Base-by-base conservation (phyloP, 2,113 vertebrate genomes). In the Pygoscelis antarcticus region DNA sequence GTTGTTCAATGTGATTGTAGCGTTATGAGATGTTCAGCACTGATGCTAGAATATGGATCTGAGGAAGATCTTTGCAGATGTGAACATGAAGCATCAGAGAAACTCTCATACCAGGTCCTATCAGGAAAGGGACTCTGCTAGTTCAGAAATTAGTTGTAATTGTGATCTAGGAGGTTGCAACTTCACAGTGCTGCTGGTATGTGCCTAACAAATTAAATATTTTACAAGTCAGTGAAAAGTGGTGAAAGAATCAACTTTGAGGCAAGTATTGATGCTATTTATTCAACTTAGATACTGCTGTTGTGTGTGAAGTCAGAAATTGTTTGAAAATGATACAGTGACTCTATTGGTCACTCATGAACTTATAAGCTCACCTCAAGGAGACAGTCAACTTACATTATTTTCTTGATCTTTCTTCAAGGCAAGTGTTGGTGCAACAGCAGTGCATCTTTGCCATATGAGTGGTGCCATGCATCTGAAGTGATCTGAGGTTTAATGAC, bases 371-470 rank as follows among this genome's bases (percentile, higher is more conserved):
- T 82, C 7, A 54, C 62, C 12, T 5, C 13, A 72, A 58, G 16
- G 29, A 91, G 26, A 27, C 5, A 52, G 23, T 40, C 18, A 69
- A 6, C 3, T 77, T 34, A 10, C 2, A 22, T 18, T 58, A 44
- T 72, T 77, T 80, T 60, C n/a, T 36, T 71, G 14, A 87, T 83
- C 46, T 85, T 85, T 65, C 78, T 79, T 87, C 51, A 70, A 82
- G 36, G 42, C 7, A 83, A 44, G 3, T 61, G 14, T 34, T 54
- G 42, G 13, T 81, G 32, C 29, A 80, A 36, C 15, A 72, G 3
- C 23, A 62, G 10, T 64, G 15, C 2, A n/a, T 79, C 40, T 89
- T 88, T 95, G 9, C 18, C 10, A 0, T 75, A 6, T 55, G 40
- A 55, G 8, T 20, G 34, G 4, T 65, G 30, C 11, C 13, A 26